phyloP scores from a whole-genome alignment of 2,888 invertebrate species.

The Eristalis intricaria region DNA sequence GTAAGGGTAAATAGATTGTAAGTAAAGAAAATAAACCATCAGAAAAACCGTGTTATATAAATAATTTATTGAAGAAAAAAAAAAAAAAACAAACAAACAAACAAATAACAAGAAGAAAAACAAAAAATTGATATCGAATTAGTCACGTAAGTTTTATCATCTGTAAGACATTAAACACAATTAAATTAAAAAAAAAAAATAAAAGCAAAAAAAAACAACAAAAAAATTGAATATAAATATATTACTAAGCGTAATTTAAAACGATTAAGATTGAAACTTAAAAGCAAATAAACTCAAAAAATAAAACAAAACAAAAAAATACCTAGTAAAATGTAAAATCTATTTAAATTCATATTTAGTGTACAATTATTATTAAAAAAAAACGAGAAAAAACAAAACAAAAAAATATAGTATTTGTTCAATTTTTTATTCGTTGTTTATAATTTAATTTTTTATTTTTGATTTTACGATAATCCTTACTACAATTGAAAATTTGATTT shows the following conservation, averaged over 20 bases:
- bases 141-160: conserved; percentile 49
- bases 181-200: conserved; percentile 34
- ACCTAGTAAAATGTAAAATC: conserved; percentile 69
- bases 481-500: conserved; percentile 48
- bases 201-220: conserved; percentile 5
- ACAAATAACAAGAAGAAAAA: conserved; percentile 8
- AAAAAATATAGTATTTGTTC: conserved; percentile 20
- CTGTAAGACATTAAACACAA: conserved; percentile 41
- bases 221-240: neutral
- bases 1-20: conserved; percentile 66
- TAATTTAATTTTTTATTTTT: neutral
- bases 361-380: conserved; percentile 60
- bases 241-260: conserved; percentile 38
- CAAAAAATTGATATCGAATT: conserved; percentile 61
- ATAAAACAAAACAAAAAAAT: conserved; percentile 34
- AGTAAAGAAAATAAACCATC: conserved; percentile 44
- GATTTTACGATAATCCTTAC: conserved; percentile 45
- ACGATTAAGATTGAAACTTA: conserved; percentile 52
- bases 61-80: conserved; percentile 60
- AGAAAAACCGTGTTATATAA: conserved; percentile 25
- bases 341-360: conserved; percentile 67
- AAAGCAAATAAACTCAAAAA: conserved; percentile 68
- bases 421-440: conserved; percentile 11
- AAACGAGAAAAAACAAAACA: neutral
- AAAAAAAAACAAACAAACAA: conserved; percentile 21